These are phyloP conservation scores for Gasteruption jaculator DNA, from an alignment of 2,888 invertebrate genomes.

Conservation along the genomic window DNA sequence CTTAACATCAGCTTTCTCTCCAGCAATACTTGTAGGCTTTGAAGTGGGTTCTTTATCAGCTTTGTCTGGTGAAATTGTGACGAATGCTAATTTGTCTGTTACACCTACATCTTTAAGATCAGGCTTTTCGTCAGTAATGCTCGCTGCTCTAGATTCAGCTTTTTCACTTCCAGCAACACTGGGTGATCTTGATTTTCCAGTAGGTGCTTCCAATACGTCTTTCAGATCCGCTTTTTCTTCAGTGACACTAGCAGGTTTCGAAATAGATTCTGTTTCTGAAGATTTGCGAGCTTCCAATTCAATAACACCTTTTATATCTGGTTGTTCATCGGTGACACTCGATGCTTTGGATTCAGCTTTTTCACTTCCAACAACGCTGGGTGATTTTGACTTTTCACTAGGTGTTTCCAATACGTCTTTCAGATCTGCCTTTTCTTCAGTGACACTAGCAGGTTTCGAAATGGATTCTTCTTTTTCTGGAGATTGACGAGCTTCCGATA, in stretches of 20 bases:
- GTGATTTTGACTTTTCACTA: constrained; percentile 15
- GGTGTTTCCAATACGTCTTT: constrained; percentile 8
- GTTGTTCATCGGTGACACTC: constrained; percentile 5
- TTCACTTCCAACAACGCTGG: constrained; percentile 16
- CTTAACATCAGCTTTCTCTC: not conserved
- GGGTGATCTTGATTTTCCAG: constrained; percentile 11
- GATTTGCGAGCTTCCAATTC: no score
- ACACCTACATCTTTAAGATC: constrained; percentile 3
- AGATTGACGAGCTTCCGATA: not conserved
- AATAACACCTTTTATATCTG: not conserved
- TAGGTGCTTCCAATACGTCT: constrained; percentile 10
- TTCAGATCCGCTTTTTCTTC: constrained; percentile 11
- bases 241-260: constrained; percentile 7
- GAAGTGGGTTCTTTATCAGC: no score
- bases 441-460: not conserved
- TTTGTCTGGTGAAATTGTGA: no score
- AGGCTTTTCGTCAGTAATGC: constrained; percentile 9
- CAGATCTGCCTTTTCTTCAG: constrained; percentile 10
- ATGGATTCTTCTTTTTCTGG: constrained; percentile 13
- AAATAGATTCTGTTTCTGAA: not conserved
- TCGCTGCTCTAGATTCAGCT: constrained; percentile 17
- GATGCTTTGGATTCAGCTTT: constrained; percentile 3
- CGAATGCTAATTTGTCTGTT: no score
- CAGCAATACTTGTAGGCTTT: constrained; percentile 14
- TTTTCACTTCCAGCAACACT: constrained; percentile 13